These are phyloP conservation scores for Plutomurus gul DNA, from an alignment of 1,140 invertebrate genomes.

Conservation along the genomic window DNA sequence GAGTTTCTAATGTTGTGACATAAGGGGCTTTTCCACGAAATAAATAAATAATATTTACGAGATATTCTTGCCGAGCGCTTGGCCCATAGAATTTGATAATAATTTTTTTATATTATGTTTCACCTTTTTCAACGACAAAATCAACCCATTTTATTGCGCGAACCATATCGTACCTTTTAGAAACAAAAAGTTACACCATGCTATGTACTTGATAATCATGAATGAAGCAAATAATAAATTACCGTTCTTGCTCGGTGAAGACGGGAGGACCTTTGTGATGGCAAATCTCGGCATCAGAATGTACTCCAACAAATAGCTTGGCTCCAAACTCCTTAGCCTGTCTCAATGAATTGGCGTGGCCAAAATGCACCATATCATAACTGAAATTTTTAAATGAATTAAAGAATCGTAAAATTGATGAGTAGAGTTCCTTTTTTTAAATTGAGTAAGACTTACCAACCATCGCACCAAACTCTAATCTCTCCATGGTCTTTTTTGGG, in stretches of 20 bases:
- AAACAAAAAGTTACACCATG: not conserved
- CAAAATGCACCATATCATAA: slow-evolving; percentile 68
- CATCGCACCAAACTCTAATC: slow-evolving; percentile 61
- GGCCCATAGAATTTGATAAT: no score
- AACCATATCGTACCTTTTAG: slow-evolving; percentile 92
- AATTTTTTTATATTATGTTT: no score
- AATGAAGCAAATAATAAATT: not conserved
- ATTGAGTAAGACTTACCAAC: slow-evolving; percentile 57
- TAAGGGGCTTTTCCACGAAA: slow-evolving; percentile 98
- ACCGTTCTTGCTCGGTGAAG: slow-evolving; percentile 67
- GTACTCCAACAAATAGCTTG: slow-evolving; percentile 69
- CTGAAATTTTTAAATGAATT: slow-evolving; percentile 54
- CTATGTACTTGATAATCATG: not conserved
- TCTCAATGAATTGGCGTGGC: slow-evolving; percentile 66
- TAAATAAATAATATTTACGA: no score
- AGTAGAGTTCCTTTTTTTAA: not conserved
- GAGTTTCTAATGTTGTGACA: slow-evolving; percentile 93
- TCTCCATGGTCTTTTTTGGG: not conserved
- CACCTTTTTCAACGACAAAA: slow-evolving; percentile 96
- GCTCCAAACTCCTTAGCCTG: slow-evolving; percentile 69
- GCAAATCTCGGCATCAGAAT: slow-evolving; percentile 69
- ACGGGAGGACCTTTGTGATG: slow-evolving; percentile 73
- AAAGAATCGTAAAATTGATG: not conserved
- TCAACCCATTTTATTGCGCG: slow-evolving; percentile 99
- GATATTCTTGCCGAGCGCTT: no score